Percentiles rank a stretch among this genome's conserved stretches.
Conservation (phyloP, 2,888 invertebrate species). For the Papilio elwesi region DNA sequence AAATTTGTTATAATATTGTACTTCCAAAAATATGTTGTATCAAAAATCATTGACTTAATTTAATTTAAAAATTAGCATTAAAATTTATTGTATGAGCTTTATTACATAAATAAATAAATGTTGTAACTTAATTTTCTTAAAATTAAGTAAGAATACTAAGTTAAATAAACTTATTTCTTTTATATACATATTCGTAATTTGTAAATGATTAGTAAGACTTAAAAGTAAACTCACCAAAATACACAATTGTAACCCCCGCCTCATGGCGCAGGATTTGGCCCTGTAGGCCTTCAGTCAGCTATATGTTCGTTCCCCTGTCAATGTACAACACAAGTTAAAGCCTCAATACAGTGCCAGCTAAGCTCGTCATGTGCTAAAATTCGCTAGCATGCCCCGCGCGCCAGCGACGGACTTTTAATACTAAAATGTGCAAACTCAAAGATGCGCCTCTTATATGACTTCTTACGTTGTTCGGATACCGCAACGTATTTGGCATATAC, state of each 20-base stretch:
- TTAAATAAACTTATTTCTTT: not conserved
- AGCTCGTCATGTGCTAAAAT: slow-evolving; percentile 65
- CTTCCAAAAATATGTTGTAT: not conserved
- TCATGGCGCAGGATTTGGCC: slow-evolving; percentile 77
- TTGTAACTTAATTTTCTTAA: not conserved
- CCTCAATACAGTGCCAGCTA: slow-evolving; percentile 57
- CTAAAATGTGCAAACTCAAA: slow-evolving; percentile 83
- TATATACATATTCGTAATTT: slow-evolving; percentile 5
- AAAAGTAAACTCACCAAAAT: slow-evolving; percentile 69
- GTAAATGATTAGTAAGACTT: slow-evolving; percentile 1
- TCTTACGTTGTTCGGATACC: slow-evolving; percentile 81
- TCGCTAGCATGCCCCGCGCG: slow-evolving; percentile 78
- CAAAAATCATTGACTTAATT: not conserved
- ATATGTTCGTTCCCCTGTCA: slow-evolving; percentile 52
- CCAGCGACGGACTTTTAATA: slow-evolving; percentile 76
- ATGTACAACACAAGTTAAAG: slow-evolving; percentile 59
- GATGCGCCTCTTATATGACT: slow-evolving; percentile 84
- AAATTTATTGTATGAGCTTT: not conserved
- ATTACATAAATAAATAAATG: slow-evolving; percentile 3
- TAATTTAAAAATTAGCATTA: slow-evolving; percentile 15
- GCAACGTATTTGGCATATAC: slow-evolving; percentile 81
- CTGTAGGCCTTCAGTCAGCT: slow-evolving; percentile 58
- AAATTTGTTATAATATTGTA: too few relatives aligned
- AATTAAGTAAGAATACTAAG: too few relatives aligned
- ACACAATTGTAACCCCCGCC: slow-evolving; percentile 71